Base-by-base conservation (phyloP, 1,140 invertebrate species). In the Pseudomyrmex sp. region DNA sequence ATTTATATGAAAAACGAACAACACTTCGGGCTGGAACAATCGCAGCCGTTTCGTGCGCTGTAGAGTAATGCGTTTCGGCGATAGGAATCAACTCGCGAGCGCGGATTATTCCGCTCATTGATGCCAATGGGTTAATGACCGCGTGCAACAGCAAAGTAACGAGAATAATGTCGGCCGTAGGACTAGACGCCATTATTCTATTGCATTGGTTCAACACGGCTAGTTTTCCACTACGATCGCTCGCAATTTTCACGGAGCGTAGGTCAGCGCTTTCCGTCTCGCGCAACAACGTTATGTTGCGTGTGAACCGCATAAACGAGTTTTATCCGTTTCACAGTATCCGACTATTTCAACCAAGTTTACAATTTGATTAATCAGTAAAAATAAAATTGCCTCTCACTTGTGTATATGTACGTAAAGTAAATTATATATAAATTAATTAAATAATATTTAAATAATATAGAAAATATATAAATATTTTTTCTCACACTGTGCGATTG, bases 91-190 rank as follows among this genome's bases (percentile, higher is more conserved):
- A 59, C 56, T 80, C 23, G 44, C 66, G 54, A 80, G 23, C 66
- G 54, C 66, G 66, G 76, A 72, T 80, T 80, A 80, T 72, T 80
- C 76, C 66, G 54, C 56, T 59, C 54, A 72, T 80, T 80, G 66
- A 72, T 80, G 46, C 54, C 54, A 70, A 72, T 61, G 66, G 76
- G 54, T 72, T 72, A 70, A 65, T 62, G 76, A 80, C 58, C 76
- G 76, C 66, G 8, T 62, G 63, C 76, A 72, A 70, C 76, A 70
- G 66, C 72, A 44, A n/a, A 70, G 50, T 70, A 54, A 69, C 18
- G 23, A 69, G 66, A 69, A 69, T 69, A 50, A 80, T 59, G 44
- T 80, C 56, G 23, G 54, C 4, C 20, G 59, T 18, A 62, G 66
- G 44, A 72, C 12, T 59, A 72, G 46, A 70, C 18, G 65, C 20